Base-by-base conservation (phyloP, 2,797 vertebrate genomes). In the Acropternis orthonyx region DNA sequence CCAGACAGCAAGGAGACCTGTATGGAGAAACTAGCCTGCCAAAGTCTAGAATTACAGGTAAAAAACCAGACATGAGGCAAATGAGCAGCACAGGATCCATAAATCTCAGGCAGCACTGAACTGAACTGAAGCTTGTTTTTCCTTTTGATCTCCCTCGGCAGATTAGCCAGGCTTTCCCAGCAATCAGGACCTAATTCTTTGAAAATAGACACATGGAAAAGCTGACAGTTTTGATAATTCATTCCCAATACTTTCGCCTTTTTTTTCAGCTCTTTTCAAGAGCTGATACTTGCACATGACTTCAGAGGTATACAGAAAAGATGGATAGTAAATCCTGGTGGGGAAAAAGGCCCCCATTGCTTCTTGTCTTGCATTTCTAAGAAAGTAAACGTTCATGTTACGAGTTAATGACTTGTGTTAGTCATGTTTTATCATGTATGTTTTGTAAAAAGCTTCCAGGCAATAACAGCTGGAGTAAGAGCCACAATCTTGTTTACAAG, bases 51-150 rank as follows among this genome's bases (percentile, higher is more conserved):
- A 48, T 89, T 96, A 79, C 66, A 84, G 56, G 83, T 82, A 86
- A 81, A 76, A 95, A 96, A 67, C 16, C 77, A 96, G 89, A 83
- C 72, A 69, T 0, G 4, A 87, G 55, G 75, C 79, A 87, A 85
- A 88, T 7, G 63, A 92, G 88, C 80, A 93, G 93, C 83, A 81
- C 52, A 93, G 75, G 66, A 95, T 89, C 83, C 84, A 94, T 97
- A 96, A 97, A 96, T 96, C 91, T 93, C 85, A 81, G 75, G 77
- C 81, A 95, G 81, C 59, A 20, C 93, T 91, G 87, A 82, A 93
- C n/a, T 75, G 77, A 95, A 89, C 77, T 36, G 27, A 91, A 84
- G 58, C 66, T 92, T 85, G 52, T 72, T 88, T 52, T 90, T 67
- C 21, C 74, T 89, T 97, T 92, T 92, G 89, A 97, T 97, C 92